Evolutionary conservation across 1,140 invertebrate genomes (phyloP), one percentile per base, ranked within the genome.

Genomic region (Mylabris phalerata): DNA sequence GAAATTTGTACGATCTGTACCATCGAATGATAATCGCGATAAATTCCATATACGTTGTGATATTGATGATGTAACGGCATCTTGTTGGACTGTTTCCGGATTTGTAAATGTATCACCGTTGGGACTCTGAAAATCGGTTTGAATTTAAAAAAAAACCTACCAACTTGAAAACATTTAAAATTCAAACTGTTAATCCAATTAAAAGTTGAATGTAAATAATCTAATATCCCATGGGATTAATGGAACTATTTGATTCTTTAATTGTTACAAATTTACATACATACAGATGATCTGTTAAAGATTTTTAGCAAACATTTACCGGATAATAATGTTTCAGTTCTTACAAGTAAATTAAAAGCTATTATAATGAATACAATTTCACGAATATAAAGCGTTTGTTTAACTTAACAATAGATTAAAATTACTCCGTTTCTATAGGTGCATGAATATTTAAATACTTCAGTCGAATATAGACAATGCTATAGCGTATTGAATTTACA

Each of bases 361-460:
- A 69, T 68, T 66, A 70, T 67, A 70, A 66, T 67, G 71, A 71
- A 70, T 69, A 65, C 66, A 60, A 61, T 61, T 52, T 66, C 61
- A 71, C 71, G 71, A 73, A 65, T 62, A 67, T 61, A 61, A 65
- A 68, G 63, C 63, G 69, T 71, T 71, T 69, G 67, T 67, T 69
- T 71, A 69, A 71, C 68, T 67, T 66, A 66, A 73, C 71, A 73
- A 73, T 73, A 65, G 70, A 72, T 73, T 73, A 73, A 68, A 68
- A 73, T 73, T 73, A 73, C 70, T 68, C 64, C 59, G 60, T 61
- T 71, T 70, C 69, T 68, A 72, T 72, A 66, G 69, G 57, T 27
- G 47, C 59, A 61, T 72, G 71, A 71, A 72, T 72, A 71, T 69
- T 72, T 72, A 72, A 72, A 67, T 67, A 67, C 66, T 61, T 63